Evolutionary conservation across 92 coral and sea anemone species (phyloP).

Genomic region (Parazoanthus swiftii): DNA sequence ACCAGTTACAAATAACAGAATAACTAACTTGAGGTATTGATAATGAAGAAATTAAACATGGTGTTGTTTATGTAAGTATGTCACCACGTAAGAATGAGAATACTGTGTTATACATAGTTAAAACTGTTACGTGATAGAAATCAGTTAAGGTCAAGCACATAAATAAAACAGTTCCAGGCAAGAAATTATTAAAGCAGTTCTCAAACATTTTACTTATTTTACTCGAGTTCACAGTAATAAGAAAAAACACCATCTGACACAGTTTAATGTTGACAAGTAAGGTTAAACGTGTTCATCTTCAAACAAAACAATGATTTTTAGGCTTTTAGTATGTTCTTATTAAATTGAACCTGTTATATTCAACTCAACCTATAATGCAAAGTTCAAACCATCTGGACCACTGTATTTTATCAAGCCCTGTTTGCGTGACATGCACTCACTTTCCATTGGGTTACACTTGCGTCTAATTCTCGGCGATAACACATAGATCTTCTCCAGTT

Average conservation of each 20-base stretch:
- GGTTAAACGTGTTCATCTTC: background rate
- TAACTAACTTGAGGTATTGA: background rate
- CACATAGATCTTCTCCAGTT: constrained; percentile 34
- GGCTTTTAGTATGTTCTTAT: background rate
- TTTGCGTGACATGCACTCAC: constrained; percentile 25
- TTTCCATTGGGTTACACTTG: constrained; percentile 19
- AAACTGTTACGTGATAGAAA: background rate
- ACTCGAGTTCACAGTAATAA: background rate
- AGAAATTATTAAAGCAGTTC: background rate
- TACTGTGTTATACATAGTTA: background rate
- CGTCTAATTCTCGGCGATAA: constrained; percentile 20
- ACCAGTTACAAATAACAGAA: too few species aligned
- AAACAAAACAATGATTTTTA: too few species aligned
- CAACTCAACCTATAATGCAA: background rate
- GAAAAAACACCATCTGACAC: background rate
- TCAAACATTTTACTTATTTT: background rate
- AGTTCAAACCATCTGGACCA: background rate
- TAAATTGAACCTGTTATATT: background rate
- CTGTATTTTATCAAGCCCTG: background rate
- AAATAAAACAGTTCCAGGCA: background rate
- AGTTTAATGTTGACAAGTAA: too few species aligned
- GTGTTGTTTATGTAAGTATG: background rate
- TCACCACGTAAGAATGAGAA: background rate
- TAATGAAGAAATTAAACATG: background rate
- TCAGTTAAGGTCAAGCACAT: too few species aligned